Conservation (phyloP, 2,113 vertebrate genomes). For the Dasypus novemcinctus region DNA sequence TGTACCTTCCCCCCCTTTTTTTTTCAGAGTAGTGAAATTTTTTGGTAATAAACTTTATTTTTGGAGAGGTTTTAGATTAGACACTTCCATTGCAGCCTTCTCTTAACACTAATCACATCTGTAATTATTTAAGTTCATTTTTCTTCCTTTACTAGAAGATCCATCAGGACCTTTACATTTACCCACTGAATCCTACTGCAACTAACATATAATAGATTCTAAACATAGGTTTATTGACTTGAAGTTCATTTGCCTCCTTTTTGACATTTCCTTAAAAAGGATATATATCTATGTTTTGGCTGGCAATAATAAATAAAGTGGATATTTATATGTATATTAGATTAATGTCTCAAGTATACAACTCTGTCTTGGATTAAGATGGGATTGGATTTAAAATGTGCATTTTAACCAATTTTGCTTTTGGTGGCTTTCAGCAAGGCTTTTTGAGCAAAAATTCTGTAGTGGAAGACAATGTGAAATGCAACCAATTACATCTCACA, state of each 20-base stretch:
- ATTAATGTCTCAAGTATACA: neutral
- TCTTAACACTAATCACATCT: neutral
- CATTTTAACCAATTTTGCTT: constrained; percentile 28
- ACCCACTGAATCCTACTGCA: neutral
- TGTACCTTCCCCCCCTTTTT: too few species aligned
- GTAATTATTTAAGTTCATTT: neutral
- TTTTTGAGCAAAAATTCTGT: neutral
- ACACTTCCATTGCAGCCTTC: neutral
- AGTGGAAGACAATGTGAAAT: constrained; percentile 29
- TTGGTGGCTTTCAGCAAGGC: constrained; percentile 9
- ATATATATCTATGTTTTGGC: neutral
- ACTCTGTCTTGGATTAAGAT: neutral
- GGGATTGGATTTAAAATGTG: neutral
- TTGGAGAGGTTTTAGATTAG: neutral
- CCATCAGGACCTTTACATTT: neutral
- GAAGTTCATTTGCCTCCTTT: neutral
- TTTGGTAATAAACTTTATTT: too few species aligned
- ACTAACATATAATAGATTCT: neutral
- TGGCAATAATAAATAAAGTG: neutral
- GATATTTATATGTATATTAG: constrained; percentile 4
- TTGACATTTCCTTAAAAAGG: constrained; percentile 10
- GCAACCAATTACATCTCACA: constrained; percentile 35
- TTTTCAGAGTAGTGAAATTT: too few species aligned
- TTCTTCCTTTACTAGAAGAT: neutral
- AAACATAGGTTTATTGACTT: neutral